These are phyloP conservation scores for Takifugu flavidus DNA, from an alignment of 2,113 vertebrate species.

Conservation along the genomic window DNA sequence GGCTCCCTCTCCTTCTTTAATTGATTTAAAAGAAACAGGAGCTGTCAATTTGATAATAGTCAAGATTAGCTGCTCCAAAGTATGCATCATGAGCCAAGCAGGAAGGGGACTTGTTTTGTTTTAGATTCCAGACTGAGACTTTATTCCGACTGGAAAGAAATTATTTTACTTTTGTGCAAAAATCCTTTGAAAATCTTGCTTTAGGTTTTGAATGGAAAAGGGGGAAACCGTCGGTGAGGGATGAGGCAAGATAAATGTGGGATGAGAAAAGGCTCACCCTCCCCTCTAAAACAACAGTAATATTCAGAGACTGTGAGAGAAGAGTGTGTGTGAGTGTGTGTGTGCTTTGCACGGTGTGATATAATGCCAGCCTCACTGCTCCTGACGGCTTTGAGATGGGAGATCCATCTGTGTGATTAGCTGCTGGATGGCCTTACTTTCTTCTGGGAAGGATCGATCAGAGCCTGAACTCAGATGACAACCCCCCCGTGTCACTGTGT, in stretches of 20 bases:
- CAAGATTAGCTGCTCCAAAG: no score
- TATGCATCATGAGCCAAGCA: no score
- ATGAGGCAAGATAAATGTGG: neutral
- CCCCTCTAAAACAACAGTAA: no score
- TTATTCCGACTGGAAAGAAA: no score
- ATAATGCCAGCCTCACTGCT: constrained; percentile 23
- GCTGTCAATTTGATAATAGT: no score
- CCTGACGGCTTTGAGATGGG: constrained; percentile 40
- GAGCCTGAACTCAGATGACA: neutral
- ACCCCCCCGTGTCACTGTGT: neutral
- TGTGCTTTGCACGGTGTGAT: constrained; percentile 38
- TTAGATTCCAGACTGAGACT: no score
- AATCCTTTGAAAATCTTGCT: no score
- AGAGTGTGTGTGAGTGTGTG: neutral
- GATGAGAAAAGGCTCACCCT: neutral
- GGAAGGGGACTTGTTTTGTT: no score
- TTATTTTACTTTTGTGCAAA: no score
- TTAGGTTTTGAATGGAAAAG: no score
- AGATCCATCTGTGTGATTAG: constrained; percentile 60
- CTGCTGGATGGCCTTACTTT: constrained; percentile 17
- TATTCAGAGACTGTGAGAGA: no score
- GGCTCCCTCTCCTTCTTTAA: no score
- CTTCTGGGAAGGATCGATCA: constrained; percentile 36
- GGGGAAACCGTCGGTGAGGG: neutral
- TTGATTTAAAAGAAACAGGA: neutral